Base-by-base conservation (phyloP, 2,888 invertebrate genomes). In the Acanthosoma haemorrhoidale region DNA sequence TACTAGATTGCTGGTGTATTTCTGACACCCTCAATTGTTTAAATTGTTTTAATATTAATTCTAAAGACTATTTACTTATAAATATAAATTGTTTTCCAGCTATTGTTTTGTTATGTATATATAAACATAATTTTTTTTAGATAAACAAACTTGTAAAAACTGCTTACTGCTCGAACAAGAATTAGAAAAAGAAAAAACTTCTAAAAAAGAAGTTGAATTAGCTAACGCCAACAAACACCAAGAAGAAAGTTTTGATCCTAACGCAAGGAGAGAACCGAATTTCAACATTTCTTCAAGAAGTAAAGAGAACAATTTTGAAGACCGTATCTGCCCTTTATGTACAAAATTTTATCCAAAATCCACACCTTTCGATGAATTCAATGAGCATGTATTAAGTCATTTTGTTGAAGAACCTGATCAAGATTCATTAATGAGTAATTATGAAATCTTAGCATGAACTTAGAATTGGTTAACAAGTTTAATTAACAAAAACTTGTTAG, bases 261-360 rank as follows among this genome's bases (percentile, higher is more conserved):
- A 32, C 29, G 8, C 21, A 34, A 51, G 66, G 18, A 16, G 31
- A 5, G 51, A 67, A 21, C 67, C 67, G 16, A 57, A 51, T 15
- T 67, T 67, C 34, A 67, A 57, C 32, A 57, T 67, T 11, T 31
- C 57, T 34, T n/a, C n/a, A n/a, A 67, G 43, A 29, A 34, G 18
- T 15, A 67, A 67, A 67, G 67, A 73, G 31, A 71, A 74, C 64
- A 79, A 80, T 60, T 75, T 76, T 16, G 79, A 78, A 74, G 82
- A 83, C 75, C 87, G 86, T 79, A 86, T 88, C 66, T 92, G 92
- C 76, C 92, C 92, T 0, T 84, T 92, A 81, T 92, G 92, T 80
- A 87, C 86, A 9, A 82, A 83, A 78, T 81, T 82, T 73, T 91
- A 87, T 77, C 81, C 81, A 57, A 72, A 71, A 58, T 71, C 73